A percentile compares a stretch with the other conserved stretches of the same genome.
These are phyloP conservation scores for Gila orcuttii DNA, from an alignment of 2,113 vertebrate species.

Conservation along the genomic window DNA sequence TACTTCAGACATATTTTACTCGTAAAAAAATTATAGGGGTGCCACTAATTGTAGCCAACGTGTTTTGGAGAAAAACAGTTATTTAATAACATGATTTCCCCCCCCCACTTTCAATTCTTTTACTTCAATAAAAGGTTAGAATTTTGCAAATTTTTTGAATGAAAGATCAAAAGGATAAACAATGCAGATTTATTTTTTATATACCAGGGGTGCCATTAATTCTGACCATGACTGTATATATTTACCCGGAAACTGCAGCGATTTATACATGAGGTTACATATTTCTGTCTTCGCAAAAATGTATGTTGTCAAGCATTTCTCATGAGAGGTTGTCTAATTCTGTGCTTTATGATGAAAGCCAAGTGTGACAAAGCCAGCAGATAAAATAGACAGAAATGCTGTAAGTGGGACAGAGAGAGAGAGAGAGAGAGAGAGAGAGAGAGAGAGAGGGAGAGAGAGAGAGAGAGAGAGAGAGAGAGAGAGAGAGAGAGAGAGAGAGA, in stretches of 20 bases:
- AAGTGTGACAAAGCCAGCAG: conserved; percentile 29
- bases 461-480: background rate
- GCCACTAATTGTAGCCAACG: too few species aligned
- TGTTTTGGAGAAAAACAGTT: too few species aligned
- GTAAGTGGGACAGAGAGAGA: background rate
- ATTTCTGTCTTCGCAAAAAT: background rate
- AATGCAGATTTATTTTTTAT: too few species aligned
- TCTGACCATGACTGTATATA: too few species aligned
- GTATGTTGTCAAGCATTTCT: background rate
- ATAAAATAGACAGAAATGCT: conserved; percentile 25
- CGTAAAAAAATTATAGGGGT: too few species aligned
- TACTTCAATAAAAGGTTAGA: too few species aligned
- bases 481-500: background rate
- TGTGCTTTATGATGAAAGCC: background rate
- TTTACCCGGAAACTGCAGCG: background rate
- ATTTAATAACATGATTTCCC: too few species aligned
- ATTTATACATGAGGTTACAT: background rate
- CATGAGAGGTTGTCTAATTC: background rate
- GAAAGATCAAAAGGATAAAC: too few species aligned
- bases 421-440: background rate
- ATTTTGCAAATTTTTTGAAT: too few species aligned
- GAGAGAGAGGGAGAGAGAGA: background rate
- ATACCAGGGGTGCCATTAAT: too few species aligned
- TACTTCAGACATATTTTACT: too few species aligned
- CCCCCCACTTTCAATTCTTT: too few species aligned